Conservation (phyloP, 2,888 invertebrate species). For the Fragum fragum region DNA sequence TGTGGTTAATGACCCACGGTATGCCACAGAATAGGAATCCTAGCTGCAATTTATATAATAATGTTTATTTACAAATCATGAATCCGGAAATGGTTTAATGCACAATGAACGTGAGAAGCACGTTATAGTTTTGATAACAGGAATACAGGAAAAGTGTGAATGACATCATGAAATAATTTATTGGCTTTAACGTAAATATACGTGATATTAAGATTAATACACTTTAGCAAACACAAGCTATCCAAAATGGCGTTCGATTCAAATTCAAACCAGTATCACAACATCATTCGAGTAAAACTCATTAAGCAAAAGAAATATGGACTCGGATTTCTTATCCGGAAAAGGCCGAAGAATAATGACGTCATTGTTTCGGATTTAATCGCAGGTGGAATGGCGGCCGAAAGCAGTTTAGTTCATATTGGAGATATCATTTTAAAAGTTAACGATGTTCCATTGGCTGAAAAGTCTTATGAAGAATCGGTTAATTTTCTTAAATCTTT, state of each 20-base stretch:
- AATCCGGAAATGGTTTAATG: too few relatives aligned
- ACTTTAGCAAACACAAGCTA: too few relatives aligned
- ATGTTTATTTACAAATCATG: too few relatives aligned
- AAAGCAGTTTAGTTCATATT: slow-evolving; percentile 82
- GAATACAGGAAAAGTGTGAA: too few relatives aligned
- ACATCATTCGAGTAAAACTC: slow-evolving; percentile 82
- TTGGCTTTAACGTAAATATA: too few relatives aligned
- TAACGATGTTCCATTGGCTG: slow-evolving; percentile 81
- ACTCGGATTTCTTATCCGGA: slow-evolving; percentile 83
- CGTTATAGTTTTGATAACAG: too few relatives aligned
- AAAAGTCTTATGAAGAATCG: slow-evolving; percentile 81
- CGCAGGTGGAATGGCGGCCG: slow-evolving; percentile 82
- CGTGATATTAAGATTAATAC: too few relatives aligned
- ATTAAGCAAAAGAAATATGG: slow-evolving; percentile 80
- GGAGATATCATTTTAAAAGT: slow-evolving; percentile 84
- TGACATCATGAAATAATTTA: too few relatives aligned
- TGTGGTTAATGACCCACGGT: too few relatives aligned
- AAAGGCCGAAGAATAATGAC: slow-evolving; percentile 76
- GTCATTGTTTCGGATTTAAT: slow-evolving; percentile 82
- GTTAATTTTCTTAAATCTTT: slow-evolving; percentile 78
- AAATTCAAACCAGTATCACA: slow-evolving; percentile 47
- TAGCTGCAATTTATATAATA: too few relatives aligned
- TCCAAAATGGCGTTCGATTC: slow-evolving; percentile 15
- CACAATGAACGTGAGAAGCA: too few relatives aligned
- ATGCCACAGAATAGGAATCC: too few relatives aligned